These are phyloP conservation scores for Bombus turneri DNA, from an alignment of 1,140 invertebrate genomes.

Conservation along the genomic window DNA sequence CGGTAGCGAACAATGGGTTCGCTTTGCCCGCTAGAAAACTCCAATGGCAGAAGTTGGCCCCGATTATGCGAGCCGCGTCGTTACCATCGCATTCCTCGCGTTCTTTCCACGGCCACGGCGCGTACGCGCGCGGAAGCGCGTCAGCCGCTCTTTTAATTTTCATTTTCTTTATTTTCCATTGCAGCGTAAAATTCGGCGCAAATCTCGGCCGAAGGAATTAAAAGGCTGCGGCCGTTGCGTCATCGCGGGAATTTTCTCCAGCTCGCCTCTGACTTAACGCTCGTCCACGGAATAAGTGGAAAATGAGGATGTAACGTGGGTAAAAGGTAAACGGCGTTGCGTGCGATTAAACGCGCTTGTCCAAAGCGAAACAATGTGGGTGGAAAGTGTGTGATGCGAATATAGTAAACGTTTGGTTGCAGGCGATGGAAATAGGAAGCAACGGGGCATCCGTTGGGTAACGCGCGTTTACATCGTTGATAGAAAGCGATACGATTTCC, in stretches of 20 bases:
- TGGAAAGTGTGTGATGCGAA: too few species aligned
- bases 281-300: background rate
- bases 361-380: too few species aligned
- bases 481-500: too few species aligned
- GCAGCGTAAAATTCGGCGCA: background rate
- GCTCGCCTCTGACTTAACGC: background rate
- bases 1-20: slow-evolving; percentile 1
- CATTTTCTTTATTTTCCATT: background rate
- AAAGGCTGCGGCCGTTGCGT: background rate
- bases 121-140: background rate
- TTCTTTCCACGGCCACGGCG: background rate
- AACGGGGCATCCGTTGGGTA: too few species aligned
- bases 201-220: background rate
- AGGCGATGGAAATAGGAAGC: too few species aligned
- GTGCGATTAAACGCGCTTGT: too few species aligned
- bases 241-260: background rate
- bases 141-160: too few species aligned
- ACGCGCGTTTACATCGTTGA: too few species aligned
- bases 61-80: slow-evolving; percentile 19
- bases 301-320: too few species aligned
- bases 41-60: slow-evolving; percentile 14
- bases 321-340: too few species aligned
- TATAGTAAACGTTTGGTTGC: too few species aligned
- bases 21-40: slow-evolving; percentile 2
- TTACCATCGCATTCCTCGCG: slow-evolving; percentile 18